Evolutionary conservation across 2,113 vertebrate species (phyloP).

Genomic region (Lasiurus cinereus): DNA sequence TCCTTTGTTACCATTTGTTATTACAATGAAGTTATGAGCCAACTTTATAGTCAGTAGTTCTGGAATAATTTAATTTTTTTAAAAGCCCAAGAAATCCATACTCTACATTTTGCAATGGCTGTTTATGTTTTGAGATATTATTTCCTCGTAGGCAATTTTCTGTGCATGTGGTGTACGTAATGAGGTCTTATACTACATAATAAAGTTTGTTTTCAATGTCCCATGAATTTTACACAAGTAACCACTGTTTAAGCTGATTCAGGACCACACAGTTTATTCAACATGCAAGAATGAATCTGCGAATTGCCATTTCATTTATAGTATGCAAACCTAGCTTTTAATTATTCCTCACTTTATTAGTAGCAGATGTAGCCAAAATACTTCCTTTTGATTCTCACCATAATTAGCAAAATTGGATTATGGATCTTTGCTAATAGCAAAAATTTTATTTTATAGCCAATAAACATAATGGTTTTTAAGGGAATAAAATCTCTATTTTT

Average conservation of each 20-base stretch:
- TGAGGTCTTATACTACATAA: neutral
- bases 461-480: neutral
- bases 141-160: neutral
- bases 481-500: neutral
- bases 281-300: neutral
- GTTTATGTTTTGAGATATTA: neutral
- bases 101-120: neutral
- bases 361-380: slow-evolving; percentile 9
- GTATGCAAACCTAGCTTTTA: neutral
- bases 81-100: neutral
- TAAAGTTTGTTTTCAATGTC: neutral
- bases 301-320: neutral
- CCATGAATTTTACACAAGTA: neutral
- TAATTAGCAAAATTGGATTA: neutral
- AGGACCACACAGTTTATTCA: neutral
- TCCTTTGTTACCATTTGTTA: neutral
- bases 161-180: neutral
- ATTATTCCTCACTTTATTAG: neutral
- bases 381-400: slow-evolving; percentile 14
- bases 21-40: neutral
- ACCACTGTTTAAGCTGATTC: neutral
- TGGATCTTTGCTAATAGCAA: slow-evolving; percentile 25
- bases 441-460: slow-evolving; percentile 28
- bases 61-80: slow-evolving; percentile 4
- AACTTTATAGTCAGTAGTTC: neutral